phyloP scores from a whole-genome alignment of 2,888 invertebrate species.

The Cetonia aurata region DNA sequence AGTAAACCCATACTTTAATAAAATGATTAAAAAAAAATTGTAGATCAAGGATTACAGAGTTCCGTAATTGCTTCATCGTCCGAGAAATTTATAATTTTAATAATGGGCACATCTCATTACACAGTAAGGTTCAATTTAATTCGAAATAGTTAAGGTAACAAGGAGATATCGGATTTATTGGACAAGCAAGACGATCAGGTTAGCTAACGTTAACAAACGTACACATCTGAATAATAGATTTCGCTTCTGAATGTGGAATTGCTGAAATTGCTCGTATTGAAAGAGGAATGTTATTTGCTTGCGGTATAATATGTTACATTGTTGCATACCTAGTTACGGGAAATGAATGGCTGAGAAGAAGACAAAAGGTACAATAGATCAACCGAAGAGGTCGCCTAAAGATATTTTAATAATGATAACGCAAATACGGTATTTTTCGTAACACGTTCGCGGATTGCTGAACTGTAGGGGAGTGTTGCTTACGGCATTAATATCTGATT shows the following conservation, averaged over 20 bases:
- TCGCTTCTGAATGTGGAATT: not conserved
- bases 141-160: not conserved
- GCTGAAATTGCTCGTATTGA: conserved; percentile 2
- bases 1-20: too few relatives aligned
- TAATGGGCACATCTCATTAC: not conserved
- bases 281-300: conserved; percentile 11
- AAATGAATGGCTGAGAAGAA: not conserved
- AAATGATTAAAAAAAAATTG: too few relatives aligned
- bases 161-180: not conserved
- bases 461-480: too few relatives aligned
- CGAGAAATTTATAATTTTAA: not conserved
- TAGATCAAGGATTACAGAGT: too few relatives aligned
- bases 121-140: not conserved
- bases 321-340: not conserved
- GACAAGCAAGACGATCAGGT: not conserved
- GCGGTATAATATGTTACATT: not conserved
- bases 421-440: not conserved
- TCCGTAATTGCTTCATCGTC: not conserved
- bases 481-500: too few relatives aligned
- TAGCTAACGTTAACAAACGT: conserved; percentile 1
- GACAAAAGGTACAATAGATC: not conserved
- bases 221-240: conserved; percentile 10
- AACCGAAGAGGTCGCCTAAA: not conserved
- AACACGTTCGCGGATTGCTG: too few relatives aligned
- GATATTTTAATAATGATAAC: not conserved